A percentile compares a stretch with the other conserved stretches of the same genome.
phyloP scores from a whole-genome alignment of 2,797 vertebrate genomes.

The Pachyuromys duprasi region DNA sequence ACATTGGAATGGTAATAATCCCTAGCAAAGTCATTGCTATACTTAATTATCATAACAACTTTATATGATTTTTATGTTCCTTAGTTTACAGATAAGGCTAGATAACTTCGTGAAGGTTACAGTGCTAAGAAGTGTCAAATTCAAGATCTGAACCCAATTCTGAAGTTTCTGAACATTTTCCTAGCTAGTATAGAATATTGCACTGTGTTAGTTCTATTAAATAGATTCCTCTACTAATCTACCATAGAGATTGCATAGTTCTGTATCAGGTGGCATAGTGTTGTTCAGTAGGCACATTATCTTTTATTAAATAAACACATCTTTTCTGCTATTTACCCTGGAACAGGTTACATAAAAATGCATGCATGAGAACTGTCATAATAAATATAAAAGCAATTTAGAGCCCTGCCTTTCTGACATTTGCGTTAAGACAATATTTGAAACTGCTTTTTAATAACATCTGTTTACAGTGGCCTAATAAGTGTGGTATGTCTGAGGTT shows the following conservation, averaged over 20 bases:
- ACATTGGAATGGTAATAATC: constrained; percentile 2
- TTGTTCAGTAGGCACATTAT: constrained; percentile 48
- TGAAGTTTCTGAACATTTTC: constrained; percentile 30
- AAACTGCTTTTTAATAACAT: constrained; percentile 56
- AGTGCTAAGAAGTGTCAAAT: constrained; percentile 14
- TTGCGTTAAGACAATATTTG: constrained; percentile 59
- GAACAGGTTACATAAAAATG: constrained; percentile 55
- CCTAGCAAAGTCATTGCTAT: constrained; percentile 19
- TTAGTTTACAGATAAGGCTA: constrained; percentile 27
- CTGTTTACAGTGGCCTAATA: constrained; percentile 52
- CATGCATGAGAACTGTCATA: constrained; percentile 35
- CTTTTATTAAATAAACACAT: constrained; percentile 54
- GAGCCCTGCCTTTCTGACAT: constrained; percentile 55
- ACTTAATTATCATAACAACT: constrained; percentile 42
- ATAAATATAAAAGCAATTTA: constrained; percentile 64
- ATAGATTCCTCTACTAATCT: not conserved
- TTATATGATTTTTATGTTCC: not conserved
- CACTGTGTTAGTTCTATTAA: constrained; percentile 16
- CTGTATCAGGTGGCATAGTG: not conserved
- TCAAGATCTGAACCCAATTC: constrained; percentile 48
- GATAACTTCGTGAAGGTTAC: constrained; percentile 16
- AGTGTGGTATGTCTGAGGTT: constrained; percentile 58
- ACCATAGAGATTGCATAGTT: constrained; percentile 47
- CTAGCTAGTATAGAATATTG: constrained; percentile 2
- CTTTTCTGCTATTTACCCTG: constrained; percentile 54